Evolutionary conservation across 2,888 invertebrate genomes (phyloP).

Genomic region (Monopis laevigella): DNA sequence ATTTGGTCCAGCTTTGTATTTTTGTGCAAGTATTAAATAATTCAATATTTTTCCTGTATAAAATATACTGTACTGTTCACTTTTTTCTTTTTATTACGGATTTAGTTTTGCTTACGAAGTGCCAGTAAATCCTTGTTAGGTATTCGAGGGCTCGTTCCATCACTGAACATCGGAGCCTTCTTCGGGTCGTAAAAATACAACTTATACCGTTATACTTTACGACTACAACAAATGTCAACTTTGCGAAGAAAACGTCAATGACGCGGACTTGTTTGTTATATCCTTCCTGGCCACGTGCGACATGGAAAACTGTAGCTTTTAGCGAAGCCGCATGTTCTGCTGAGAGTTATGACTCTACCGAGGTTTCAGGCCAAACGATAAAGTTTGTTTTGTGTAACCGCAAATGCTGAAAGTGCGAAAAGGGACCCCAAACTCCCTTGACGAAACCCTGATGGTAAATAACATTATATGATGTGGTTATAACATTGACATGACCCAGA

Average conservation of each 20-base stretch:
- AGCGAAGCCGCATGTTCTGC: slow-evolving; percentile 9
- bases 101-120: not conserved
- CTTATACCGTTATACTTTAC: slow-evolving; percentile 59
- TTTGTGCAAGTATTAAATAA: too few relatives aligned
- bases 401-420: slow-evolving; percentile 12
- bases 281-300: slow-evolving; percentile 19
- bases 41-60: too few relatives aligned
- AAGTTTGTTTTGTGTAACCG: slow-evolving; percentile 19
- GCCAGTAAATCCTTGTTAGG: not conserved
- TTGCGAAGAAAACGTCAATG: slow-evolving; percentile 39
- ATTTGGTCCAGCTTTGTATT: too few relatives aligned
- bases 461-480: too few relatives aligned
- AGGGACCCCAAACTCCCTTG: too few relatives aligned
- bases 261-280: slow-evolving; percentile 32
- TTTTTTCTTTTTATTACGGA: too few relatives aligned
- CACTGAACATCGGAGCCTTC: slow-evolving; percentile 1
- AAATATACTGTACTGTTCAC: too few relatives aligned
- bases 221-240: slow-evolving; percentile 57
- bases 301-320: slow-evolving; percentile 24
- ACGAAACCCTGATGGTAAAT: too few relatives aligned
- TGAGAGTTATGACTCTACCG: slow-evolving; percentile 14
- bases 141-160: slow-evolving; percentile 2
- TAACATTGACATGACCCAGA: too few relatives aligned
- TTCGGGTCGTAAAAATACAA: slow-evolving; percentile 48
- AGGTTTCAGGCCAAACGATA: slow-evolving; percentile 16